Conservation (phyloP, 2,888 invertebrate species). For the Andrena flavipes region DNA sequence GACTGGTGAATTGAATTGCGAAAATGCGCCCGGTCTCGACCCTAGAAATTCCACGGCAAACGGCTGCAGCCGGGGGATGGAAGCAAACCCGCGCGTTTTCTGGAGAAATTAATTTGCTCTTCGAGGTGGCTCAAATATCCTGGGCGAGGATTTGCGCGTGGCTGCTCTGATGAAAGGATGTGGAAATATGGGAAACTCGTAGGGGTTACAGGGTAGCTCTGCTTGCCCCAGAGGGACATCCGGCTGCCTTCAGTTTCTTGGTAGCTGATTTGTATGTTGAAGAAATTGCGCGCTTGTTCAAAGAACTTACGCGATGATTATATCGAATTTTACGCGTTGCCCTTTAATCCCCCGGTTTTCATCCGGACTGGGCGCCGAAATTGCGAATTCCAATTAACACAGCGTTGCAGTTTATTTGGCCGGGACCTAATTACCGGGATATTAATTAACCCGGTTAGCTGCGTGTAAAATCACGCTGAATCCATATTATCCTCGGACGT, state of each 20-base stretch:
- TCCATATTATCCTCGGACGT: slow-evolving; percentile 1
- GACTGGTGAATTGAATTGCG: slow-evolving; percentile 34
- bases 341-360: not conserved
- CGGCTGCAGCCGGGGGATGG: not conserved
- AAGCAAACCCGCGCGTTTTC: no score
- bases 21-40: slow-evolving; percentile 15
- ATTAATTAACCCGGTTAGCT: slow-evolving; percentile 25
- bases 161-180: no score
- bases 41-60: not conserved
- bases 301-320: not conserved
- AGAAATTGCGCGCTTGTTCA: not conserved
- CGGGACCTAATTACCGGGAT: not conserved
- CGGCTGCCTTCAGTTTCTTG: no score
- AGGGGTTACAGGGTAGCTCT: no score
- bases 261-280: no score
- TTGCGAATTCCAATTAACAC: not conserved
- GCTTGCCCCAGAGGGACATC: no score
- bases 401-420: not conserved
- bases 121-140: no score
- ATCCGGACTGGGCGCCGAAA: not conserved
- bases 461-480: slow-evolving; percentile 9
- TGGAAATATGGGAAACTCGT: no score
- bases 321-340: not conserved
- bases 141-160: no score
- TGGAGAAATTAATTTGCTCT: no score